These are phyloP conservation scores for Agapornis roseicollis DNA, from an alignment of 2,113 vertebrate genomes.

Conservation along the genomic window DNA sequence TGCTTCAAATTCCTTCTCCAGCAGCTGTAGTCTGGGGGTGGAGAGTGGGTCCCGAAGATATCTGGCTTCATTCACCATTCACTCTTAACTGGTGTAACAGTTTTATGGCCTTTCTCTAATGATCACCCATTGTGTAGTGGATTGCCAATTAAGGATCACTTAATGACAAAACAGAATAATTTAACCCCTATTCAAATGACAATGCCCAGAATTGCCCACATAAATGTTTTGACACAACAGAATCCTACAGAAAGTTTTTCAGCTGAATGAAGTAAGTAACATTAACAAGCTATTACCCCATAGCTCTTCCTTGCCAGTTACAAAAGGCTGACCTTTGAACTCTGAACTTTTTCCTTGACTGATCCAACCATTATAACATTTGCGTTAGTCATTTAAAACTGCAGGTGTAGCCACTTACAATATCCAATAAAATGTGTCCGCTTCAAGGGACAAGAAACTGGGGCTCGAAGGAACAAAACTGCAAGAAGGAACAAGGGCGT, in stretches of 20 bases:
- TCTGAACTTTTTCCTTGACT: slow-evolving; percentile 83
- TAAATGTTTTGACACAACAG: slow-evolving; percentile 77
- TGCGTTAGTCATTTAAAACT: slow-evolving; percentile 82
- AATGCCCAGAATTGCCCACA: slow-evolving; percentile 76
- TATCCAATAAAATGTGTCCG: slow-evolving; percentile 78
- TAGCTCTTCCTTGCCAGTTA: slow-evolving; percentile 72
- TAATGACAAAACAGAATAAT: slow-evolving; percentile 85
- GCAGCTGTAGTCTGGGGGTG: not conserved
- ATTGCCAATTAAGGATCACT: slow-evolving; percentile 87
- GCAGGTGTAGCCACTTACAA: slow-evolving; percentile 91
- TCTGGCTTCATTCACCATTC: slow-evolving; percentile 80
- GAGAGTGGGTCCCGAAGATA: slow-evolving; percentile 40
- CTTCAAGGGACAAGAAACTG: slow-evolving; percentile 32
- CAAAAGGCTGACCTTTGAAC: slow-evolving; percentile 90
- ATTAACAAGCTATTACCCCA: slow-evolving; percentile 82
- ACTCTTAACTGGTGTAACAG: slow-evolving; percentile 77
- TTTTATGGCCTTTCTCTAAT: slow-evolving; percentile 85
- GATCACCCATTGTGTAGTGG: slow-evolving; percentile 80
- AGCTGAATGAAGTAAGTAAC: slow-evolving; percentile 81
- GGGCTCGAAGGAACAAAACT: not conserved
- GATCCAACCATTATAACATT: slow-evolving; percentile 80
- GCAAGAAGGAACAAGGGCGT: slow-evolving; percentile 31
- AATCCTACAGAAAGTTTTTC: slow-evolving; percentile 72
- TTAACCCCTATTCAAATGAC: slow-evolving; percentile 82
- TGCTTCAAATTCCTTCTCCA: not conserved